Conservation (phyloP, 2,888 invertebrate species). For the Apotomis betuletana region DNA sequence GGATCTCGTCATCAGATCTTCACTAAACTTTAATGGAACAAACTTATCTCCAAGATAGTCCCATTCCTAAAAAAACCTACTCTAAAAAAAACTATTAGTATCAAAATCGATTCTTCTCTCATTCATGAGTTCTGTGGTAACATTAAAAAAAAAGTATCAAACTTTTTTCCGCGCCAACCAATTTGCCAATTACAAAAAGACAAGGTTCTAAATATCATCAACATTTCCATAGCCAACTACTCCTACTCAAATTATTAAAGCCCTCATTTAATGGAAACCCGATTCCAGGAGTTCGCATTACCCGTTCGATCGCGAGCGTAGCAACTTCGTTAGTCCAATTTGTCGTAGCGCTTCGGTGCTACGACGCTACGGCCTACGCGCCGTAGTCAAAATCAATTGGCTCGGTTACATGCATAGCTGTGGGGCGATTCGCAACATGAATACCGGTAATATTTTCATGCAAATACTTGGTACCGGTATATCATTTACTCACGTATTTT, state of each 20-base stretch:
- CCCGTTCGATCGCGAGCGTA: conserved; percentile 20
- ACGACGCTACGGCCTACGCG: conserved; percentile 39
- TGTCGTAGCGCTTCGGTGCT: conserved; percentile 41
- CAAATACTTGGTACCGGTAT: neutral
- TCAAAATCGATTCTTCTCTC: too few species aligned
- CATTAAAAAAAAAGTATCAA: too few species aligned
- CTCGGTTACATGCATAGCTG: neutral
- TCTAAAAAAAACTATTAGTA: too few species aligned
- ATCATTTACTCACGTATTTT: neutral
- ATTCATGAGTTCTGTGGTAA: too few species aligned
- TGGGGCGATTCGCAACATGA: neutral
- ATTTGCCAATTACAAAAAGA: too few species aligned
- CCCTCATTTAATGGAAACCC: conserved; percentile 28
- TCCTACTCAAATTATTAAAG: neutral
- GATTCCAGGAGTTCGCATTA: conserved; percentile 32
- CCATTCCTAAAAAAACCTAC: too few species aligned
- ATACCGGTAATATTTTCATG: too few species aligned
- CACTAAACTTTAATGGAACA: too few species aligned
- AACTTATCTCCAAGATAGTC: too few species aligned
- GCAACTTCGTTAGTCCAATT: conserved; percentile 40
- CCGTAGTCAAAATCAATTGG: conserved; percentile 38
- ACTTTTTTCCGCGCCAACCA: too few species aligned
- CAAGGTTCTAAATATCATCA: too few species aligned
- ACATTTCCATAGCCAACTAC: neutral
- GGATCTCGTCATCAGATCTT: too few species aligned